Base-by-base conservation (phyloP, 2,113 vertebrate genomes). In the Capreolus pygargus region DNA sequence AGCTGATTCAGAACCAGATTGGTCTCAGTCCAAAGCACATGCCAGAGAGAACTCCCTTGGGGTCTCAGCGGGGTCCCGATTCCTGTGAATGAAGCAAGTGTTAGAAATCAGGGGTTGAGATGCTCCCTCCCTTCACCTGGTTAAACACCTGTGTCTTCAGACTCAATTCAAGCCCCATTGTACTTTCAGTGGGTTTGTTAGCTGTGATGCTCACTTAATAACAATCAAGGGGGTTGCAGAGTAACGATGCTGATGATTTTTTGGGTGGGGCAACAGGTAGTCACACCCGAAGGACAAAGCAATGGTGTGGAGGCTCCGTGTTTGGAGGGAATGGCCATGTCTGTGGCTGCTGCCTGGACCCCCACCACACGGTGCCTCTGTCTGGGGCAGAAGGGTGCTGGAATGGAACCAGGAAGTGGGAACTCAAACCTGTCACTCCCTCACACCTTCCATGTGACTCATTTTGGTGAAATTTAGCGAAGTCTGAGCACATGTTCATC, bases 361-460 rank as follows among this genome's bases (percentile, higher is more conserved):
- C 45, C 45, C 8, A 1, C 12, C 5, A 4, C 30, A 27, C 0
- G 10, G 3, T 1, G 33, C 70, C 28, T 47, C 55, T 2, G 5
- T 54, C 45, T 84, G 67, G 61, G 64, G 74, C 16, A 11, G 4
- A 47, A 87, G 39, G 12, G 27, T 6, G 12, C 43, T 57, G 3
- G 7, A 2, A 25, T 60, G 60, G 86, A 58, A 43, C 54, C 94
- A 94, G 95, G 97, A 98, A 98, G 96, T 88, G 95, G 92, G 88
- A 36, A 78, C 86, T 97, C 89, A 45, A 79, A 52, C 25, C 86
- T n/a, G 36, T 52, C 45, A 28, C 64, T 87, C 64, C 58, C 84
- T 97, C 87, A 85, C 82, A 98, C 92, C 96, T 97, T 86, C 30
- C 0, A 16, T 7, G 79, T 98, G 97, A 98, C 94, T 98, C 97